Conservation (phyloP, 2,113 vertebrate genomes). For the Azemiops feae region DNA sequence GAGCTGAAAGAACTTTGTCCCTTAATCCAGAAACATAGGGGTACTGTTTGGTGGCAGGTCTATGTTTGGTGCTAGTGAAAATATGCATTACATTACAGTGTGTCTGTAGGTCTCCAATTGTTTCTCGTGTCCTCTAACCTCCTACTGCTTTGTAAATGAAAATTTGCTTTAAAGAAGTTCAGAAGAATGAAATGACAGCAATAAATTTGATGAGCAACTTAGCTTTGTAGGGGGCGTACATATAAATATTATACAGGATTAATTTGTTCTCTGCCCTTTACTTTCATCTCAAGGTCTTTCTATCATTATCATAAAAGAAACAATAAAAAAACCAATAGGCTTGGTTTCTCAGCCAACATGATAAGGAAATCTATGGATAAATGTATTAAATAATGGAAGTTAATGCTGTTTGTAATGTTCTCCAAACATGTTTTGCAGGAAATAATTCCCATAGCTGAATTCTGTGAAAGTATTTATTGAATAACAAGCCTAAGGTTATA, state of each 20-base stretch:
- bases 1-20: too few relatives aligned
- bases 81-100: accelerated
- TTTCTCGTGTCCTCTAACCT: background rate
- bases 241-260: conserved; percentile 40
- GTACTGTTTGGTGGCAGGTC: accelerated
- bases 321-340: background rate
- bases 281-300: conserved; percentile 11
- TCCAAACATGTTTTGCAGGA: background rate
- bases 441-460: background rate
- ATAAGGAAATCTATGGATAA: background rate
- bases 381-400: background rate
- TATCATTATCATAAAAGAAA: background rate
- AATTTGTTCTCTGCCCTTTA: conserved; percentile 45
- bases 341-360: background rate
- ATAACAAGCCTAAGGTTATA: background rate
- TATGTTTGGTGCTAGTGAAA: background rate
- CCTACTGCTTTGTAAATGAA: conserved; percentile 51
- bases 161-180: conserved; percentile 17
- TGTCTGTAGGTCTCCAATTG: background rate
- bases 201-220: conserved; percentile 37
- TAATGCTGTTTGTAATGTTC: background rate
- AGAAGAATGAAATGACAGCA: conserved; percentile 23
- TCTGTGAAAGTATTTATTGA: background rate
- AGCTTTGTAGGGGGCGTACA: background rate
- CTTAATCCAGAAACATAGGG: background rate